Evolutionary conservation across 2,888 invertebrate species (phyloP).

Genomic region (Sesamia inferens): DNA sequence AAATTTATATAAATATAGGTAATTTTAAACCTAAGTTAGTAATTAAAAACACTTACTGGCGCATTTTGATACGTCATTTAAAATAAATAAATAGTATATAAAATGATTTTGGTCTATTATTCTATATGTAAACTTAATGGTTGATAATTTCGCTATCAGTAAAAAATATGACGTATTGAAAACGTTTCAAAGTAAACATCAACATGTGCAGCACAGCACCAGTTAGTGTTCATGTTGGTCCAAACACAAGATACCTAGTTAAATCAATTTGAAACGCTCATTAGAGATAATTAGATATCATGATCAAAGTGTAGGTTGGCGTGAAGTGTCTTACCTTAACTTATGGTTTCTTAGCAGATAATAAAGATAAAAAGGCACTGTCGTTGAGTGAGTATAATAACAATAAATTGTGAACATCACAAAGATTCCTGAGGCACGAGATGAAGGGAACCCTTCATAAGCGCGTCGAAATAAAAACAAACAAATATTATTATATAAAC

Average conservation of each 20-base stretch:
- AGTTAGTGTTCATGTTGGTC: constrained; percentile 64
- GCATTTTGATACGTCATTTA: background rate
- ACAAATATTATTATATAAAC: too few relatives aligned
- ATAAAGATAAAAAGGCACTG: background rate
- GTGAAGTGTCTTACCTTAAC: constrained; percentile 40
- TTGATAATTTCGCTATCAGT: background rate
- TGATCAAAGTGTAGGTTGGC: constrained; percentile 24
- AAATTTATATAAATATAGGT: constrained; percentile 16
- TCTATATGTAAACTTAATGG: background rate
- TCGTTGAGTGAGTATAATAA: constrained; percentile 23
- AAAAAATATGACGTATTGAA: background rate
- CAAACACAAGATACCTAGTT: constrained; percentile 68
- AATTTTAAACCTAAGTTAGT: background rate
- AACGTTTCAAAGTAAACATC: background rate
- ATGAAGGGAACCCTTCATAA: background rate
- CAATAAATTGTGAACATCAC: constrained; percentile 38
- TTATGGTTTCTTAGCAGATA: background rate
- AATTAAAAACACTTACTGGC: too few relatives aligned
- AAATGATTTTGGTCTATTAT: background rate
- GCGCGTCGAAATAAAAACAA: background rate
- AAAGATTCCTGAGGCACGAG: constrained; percentile 3
- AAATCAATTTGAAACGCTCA: constrained; percentile 27
- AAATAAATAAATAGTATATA: background rate
- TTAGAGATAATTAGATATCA: constrained; percentile 3
- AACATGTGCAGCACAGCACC: background rate